Evolutionary conservation across 2,113 vertebrate genomes (phyloP), one percentile per base, ranked within the genome.

Genomic region (Spheniscus mendiculus): DNA sequence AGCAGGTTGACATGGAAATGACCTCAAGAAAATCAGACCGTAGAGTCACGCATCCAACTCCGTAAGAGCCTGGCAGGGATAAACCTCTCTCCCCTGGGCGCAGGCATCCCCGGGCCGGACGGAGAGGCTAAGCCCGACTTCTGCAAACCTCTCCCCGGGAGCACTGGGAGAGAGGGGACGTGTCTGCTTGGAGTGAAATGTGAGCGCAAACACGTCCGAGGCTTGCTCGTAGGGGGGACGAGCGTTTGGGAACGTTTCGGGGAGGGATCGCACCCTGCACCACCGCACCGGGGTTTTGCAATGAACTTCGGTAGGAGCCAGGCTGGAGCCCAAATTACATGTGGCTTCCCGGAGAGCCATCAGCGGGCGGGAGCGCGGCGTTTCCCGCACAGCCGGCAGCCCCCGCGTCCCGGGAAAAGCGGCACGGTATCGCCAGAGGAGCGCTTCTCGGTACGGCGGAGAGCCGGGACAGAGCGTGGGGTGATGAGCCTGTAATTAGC

Each of bases 1-100:
- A 83, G 27, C 62, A 58, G 81, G 63, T 70, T 93, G 83, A 92
- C 90, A 86, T 69, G 76, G 89, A 83, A 95, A 66, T 84, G 93
- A 94, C 90, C 86, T 80, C 86, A 69, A 74, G 86, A 86, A 93
- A 90, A 92, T 55, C 77, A 71, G 72, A 72, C 44, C 1, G 0
- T 9, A 32, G 65, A 47, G 65, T 38, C 38, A 23, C 18, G 9
- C 65, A 53, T 62, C 22, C 21, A 25, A 2, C 42, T 62, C 61
- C 4, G 0, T 8, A 52, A 56, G 32, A 71, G 42, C 58, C 50
- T n/a, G 40, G 44, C 62, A 5, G 61, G 73, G 40, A 38, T 36
- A 88, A 91, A 58, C 34, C 58, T 67, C 58, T 67, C 73, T 85
- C 19, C 78, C 44, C 29, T 9, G 83, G 66, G 70, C 50, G 66